Conservation (phyloP, 2,113 vertebrate species). For the Prochilodus magdalenae region DNA sequence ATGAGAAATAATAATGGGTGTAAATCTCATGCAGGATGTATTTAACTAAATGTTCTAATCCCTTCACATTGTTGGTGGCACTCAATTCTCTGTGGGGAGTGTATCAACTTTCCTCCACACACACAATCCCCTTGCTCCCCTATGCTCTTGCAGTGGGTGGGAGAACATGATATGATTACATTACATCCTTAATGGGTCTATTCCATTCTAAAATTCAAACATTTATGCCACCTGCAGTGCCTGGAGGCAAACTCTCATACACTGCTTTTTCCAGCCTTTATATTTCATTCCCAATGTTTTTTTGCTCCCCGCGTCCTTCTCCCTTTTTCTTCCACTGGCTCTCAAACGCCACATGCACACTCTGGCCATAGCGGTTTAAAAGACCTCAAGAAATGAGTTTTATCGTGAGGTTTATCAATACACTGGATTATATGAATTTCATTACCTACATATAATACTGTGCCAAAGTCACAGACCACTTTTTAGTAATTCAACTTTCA, state of each 20-base stretch:
- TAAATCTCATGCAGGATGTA: constrained; percentile 40
- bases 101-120: constrained; percentile 47
- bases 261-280: constrained; percentile 15
- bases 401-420: neutral
- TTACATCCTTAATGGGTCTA: constrained; percentile 50
- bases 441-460: neutral
- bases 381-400: constrained; percentile 5
- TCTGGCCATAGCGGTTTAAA: constrained; percentile 19
- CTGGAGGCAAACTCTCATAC: constrained; percentile 29
- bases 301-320: neutral
- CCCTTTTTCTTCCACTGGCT: neutral
- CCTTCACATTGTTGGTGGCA: constrained; percentile 48
- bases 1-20: constrained; percentile 20
- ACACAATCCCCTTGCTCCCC: constrained; percentile 17
- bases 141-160: constrained; percentile 42
- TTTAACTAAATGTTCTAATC: constrained; percentile 52
- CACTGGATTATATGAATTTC: neutral
- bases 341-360: constrained; percentile 23
- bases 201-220: constrained; percentile 49
- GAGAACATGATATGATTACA: constrained; percentile 53
- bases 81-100: constrained; percentile 41
- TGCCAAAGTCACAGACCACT: too few species aligned
- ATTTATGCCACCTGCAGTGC: constrained; percentile 47
- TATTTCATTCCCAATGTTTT: neutral
- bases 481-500: too few species aligned